phyloP scores from a whole-genome alignment of 35 echinoderm and acorn worm species.

The Ophioderma brevispina region DNA sequence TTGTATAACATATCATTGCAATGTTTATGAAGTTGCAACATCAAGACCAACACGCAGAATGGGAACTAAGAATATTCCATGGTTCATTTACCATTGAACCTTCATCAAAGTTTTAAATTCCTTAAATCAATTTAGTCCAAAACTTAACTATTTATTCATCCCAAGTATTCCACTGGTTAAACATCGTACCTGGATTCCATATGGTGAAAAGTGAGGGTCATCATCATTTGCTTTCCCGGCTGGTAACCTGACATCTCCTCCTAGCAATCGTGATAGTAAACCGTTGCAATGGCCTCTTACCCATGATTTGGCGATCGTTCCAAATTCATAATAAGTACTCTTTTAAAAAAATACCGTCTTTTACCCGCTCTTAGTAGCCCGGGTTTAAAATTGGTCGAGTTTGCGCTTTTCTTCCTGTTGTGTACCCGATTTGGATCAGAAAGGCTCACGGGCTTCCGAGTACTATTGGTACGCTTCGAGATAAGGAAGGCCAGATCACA shows the following conservation, averaged over 20 bases:
- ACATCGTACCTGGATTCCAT: conserved; percentile 74
- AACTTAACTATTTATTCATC: no score
- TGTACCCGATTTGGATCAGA: not conserved
- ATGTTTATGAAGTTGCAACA: no score
- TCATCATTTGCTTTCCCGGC: conserved; percentile 77
- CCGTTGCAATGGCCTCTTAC: conserved; percentile 64
- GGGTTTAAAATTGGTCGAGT: conserved; percentile 37
- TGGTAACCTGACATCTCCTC: not conserved
- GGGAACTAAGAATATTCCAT: no score
- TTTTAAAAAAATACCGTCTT: conserved; percentile 78
- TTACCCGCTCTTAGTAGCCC: conserved; percentile 62
- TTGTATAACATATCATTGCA: no score
- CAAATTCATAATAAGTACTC: conserved; percentile 84
- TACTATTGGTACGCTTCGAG: conserved; percentile 21
- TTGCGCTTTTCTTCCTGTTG: conserved; percentile 2
- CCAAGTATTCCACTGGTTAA: no score
- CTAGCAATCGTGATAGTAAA: conserved; percentile 31
- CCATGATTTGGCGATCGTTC: conserved; percentile 37
- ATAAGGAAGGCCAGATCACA: conserved; percentile 69
- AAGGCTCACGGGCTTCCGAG: conserved; percentile 87
- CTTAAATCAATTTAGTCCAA: no score
- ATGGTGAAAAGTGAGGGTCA: conserved; percentile 77
- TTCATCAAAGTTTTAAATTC: no score
- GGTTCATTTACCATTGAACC: no score
- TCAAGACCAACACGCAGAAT: no score